These are phyloP conservation scores for Phocides pigmalion DNA, from an alignment of 1,140 invertebrate species.

Conservation along the genomic window DNA sequence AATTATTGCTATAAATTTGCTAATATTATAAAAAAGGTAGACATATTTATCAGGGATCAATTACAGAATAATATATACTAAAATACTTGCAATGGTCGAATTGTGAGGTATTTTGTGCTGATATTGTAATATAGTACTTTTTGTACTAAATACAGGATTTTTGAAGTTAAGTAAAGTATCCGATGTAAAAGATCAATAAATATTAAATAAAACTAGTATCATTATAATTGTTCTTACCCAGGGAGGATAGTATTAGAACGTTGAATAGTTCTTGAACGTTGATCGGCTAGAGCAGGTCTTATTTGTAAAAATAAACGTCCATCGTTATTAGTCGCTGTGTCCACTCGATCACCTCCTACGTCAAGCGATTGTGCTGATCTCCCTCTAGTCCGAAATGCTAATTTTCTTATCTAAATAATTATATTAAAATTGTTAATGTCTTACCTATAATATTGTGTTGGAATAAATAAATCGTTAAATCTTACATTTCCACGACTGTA, in stretches of 20 bases:
- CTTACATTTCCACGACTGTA: conserved; percentile 79
- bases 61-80: too few species aligned
- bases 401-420: conserved; percentile 68
- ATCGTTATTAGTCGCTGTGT: conserved; percentile 63
- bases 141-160: too few species aligned
- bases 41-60: too few species aligned
- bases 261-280: conserved; percentile 59
- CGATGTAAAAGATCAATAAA: too few species aligned
- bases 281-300: conserved; percentile 72
- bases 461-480: not conserved
- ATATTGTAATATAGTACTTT: too few species aligned
- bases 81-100: too few species aligned
- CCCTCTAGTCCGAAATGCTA: conserved; percentile 74
- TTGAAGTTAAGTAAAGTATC: too few species aligned
- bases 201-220: not conserved
- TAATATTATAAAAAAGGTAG: not conserved
- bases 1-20: conserved; percentile 54
- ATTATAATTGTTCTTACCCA: conserved; percentile 47
- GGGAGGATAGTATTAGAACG: conserved; percentile 62
- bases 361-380: conserved; percentile 79
- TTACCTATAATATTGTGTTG: too few species aligned
- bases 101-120: too few species aligned
- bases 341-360: conserved; percentile 54
- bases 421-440: too few species aligned
- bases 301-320: conserved; percentile 78